Percentiles rank a stretch among this genome's conserved stretches.
phyloP scores from a whole-genome alignment of 2,888 invertebrate species.

The Acanthosepion esculentum region DNA sequence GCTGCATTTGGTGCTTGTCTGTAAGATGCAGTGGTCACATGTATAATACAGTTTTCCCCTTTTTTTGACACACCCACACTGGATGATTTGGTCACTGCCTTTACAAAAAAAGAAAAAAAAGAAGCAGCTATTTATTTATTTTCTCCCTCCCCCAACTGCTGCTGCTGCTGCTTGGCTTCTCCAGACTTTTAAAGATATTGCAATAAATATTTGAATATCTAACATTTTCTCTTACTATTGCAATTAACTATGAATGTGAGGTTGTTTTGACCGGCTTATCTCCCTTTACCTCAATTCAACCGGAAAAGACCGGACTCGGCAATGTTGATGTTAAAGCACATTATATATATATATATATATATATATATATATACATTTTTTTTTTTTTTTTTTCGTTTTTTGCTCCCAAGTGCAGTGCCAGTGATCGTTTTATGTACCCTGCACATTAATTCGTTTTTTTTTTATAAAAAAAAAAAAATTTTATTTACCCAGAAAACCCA shows the following conservation, averaged over 20 bases:
- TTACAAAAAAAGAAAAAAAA: not conserved
- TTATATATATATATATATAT: too few relatives aligned
- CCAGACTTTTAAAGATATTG: not conserved
- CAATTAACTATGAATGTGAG: not conserved
- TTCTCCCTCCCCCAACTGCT: not conserved
- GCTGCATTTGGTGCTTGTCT: not conserved
- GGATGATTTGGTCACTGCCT: not conserved
- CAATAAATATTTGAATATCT: not conserved
- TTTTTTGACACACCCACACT: not conserved
- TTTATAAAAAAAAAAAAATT: too few relatives aligned
- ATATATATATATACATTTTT: too few relatives aligned
- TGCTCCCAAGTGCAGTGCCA: not conserved
- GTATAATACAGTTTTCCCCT: not conserved
- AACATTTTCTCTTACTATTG: not conserved
- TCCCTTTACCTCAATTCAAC: not conserved
- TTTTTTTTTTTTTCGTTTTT: not conserved
- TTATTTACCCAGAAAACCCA: not conserved
- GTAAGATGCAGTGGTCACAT: conserved; percentile 7
- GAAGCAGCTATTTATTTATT: not conserved
- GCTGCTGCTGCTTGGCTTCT: conserved; percentile 33
- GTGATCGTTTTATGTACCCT: not conserved
- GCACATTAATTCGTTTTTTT: not conserved
- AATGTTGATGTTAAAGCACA: not conserved
- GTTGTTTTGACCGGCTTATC: not conserved
- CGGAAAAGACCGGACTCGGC: not conserved